phyloP scores from a whole-genome alignment of 2,113 vertebrate genomes.

The Dipodomys merriami region DNA sequence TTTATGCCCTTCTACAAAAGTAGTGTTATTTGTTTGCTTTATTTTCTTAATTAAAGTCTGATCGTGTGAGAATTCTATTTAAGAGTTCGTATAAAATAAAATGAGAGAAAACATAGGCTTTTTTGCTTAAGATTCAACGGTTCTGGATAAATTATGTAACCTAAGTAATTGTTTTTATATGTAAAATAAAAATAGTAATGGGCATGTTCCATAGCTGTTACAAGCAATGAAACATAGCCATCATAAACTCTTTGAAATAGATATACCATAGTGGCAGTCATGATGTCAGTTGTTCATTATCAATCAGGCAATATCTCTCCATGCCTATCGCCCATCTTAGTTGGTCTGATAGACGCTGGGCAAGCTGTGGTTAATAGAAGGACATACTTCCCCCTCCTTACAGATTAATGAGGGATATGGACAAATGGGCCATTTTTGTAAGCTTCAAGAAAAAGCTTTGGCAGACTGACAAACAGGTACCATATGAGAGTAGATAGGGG shows the following conservation, averaged over 20 bases:
- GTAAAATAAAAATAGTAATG: slow-evolving; percentile 23
- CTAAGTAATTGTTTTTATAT: neutral
- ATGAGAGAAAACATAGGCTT: neutral
- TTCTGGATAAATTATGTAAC: neutral
- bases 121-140: neutral
- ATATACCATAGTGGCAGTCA: neutral
- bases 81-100: neutral
- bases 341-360: neutral
- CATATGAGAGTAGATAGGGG: neutral
- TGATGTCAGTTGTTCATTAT: neutral
- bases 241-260: neutral
- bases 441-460: neutral
- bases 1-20: neutral
- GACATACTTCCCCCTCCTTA: neutral
- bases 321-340: neutral
- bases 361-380: neutral
- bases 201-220: neutral
- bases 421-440: neutral
- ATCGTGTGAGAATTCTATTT: neutral
- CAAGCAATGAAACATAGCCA: neutral
- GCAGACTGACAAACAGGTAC: neutral
- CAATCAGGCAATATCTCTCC: neutral
- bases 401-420: neutral
- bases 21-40: neutral
- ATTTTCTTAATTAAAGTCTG: neutral